Conservation (phyloP, 2,888 invertebrate species). For the Dryobota labecula region DNA sequence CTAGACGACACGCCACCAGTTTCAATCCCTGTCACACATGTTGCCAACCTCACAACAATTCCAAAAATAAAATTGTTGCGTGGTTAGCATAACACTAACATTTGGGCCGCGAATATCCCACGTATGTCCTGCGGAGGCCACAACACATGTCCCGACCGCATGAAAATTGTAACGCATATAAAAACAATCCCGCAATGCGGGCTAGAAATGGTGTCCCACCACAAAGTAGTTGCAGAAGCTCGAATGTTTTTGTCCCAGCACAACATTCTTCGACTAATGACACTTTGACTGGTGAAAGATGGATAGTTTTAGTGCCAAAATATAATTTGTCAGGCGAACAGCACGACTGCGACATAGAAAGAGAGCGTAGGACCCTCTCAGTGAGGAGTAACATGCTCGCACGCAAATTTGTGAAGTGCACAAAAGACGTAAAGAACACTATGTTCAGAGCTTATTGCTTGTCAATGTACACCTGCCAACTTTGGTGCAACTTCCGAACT, state of each 20-base stretch:
- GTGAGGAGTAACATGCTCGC: no score
- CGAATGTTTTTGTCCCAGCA: neutral
- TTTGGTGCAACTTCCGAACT: no score
- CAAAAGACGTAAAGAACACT: no score
- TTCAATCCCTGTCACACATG: neutral
- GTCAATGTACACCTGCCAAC: no score
- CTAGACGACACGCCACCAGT: neutral
- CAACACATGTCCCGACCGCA: conserved; percentile 40
- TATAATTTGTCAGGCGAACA: no score
- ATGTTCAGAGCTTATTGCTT: no score
- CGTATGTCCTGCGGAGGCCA: conserved; percentile 21
- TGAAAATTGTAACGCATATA: conserved; percentile 43
- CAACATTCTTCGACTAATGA: neutral
- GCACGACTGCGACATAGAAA: no score
- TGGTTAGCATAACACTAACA: conserved; percentile 26
- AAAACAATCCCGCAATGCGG: conserved; percentile 63
- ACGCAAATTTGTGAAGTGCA: no score
- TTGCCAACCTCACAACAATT: conserved; percentile 13
- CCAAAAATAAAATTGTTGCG: conserved; percentile 16
- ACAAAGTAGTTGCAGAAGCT: conserved; percentile 12
- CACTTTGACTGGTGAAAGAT: neutral
- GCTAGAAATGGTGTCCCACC: conserved; percentile 14
- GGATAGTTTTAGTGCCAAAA: no score
- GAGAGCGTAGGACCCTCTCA: no score
- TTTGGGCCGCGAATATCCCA: conserved; percentile 25